Conservation (phyloP, 35 echinoderm and acorn worm genomes). For the Anneissia japonica region DNA sequence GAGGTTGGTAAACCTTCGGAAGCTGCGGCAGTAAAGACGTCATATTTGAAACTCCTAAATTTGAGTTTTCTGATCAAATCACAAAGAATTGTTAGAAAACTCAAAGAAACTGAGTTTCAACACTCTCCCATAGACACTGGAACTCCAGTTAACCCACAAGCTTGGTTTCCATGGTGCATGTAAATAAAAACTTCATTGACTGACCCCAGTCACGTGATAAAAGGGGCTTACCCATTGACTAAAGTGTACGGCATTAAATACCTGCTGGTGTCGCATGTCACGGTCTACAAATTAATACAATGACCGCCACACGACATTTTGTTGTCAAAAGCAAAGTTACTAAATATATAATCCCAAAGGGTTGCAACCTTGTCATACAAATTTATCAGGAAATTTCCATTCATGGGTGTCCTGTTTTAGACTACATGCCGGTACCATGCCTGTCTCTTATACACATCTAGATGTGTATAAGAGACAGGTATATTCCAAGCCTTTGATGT, state of each 20-base stretch:
- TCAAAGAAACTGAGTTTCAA: not conserved
- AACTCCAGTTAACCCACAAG: not conserved
- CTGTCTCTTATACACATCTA: too few relatives aligned
- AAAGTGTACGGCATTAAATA: not conserved
- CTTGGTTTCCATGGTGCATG: constrained; percentile 39
- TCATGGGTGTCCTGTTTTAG: too few relatives aligned
- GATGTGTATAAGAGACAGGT: too few relatives aligned
- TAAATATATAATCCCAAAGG: too few relatives aligned
- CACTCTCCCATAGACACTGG: not conserved
- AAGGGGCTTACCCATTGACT: not conserved
- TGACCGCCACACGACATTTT: too few relatives aligned
- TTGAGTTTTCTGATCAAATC: not conserved
- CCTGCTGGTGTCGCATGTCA: too few relatives aligned
- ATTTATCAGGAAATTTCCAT: too few relatives aligned
- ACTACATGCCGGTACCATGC: too few relatives aligned
- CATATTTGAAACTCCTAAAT: constrained; percentile 32
- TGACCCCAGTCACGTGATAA: not conserved
- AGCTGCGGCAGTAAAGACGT: constrained; percentile 80
- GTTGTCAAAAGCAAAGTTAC: too few relatives aligned
- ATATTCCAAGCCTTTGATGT: too few relatives aligned
- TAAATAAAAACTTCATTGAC: constrained; percentile 28
- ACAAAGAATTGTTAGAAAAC: not conserved
- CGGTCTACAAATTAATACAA: not conserved
- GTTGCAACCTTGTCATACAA: too few relatives aligned
- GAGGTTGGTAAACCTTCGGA: constrained; percentile 65